Percentiles rank a stretch among this genome's conserved stretches.
Conservation (phyloP, 2,113 vertebrate species). For the Ailurus styani region DNA sequence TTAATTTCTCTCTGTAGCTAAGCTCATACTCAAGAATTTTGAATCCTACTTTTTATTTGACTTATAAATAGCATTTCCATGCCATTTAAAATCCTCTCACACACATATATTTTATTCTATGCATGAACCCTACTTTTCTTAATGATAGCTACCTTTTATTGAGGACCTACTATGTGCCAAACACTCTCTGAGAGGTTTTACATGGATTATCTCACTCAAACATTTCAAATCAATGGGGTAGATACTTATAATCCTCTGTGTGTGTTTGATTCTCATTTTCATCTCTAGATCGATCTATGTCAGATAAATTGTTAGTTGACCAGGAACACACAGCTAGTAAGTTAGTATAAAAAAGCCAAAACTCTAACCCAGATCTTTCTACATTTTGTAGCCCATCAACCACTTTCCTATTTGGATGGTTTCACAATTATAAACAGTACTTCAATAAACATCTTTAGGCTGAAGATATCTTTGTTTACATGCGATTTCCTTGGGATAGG, state of each 20-base stretch:
- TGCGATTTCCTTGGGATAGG: neutral
- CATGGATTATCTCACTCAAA: neutral
- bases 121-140: neutral
- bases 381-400: neutral
- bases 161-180: neutral
- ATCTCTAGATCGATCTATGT: neutral
- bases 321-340: neutral
- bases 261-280: neutral
- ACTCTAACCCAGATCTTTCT: neutral
- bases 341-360: neutral
- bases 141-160: neutral
- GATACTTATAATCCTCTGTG: neutral
- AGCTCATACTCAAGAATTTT: neutral
- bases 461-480: neutral
- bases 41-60: neutral
- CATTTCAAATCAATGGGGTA: neutral
- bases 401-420: neutral
- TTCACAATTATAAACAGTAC: neutral
- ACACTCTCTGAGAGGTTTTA: neutral
- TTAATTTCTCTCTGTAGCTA: neutral
- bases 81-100: neutral
- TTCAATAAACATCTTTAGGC: neutral
- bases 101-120: neutral
- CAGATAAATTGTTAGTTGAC: neutral
- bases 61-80: constrained; percentile 18